Base-by-base conservation (phyloP, 2,888 invertebrate genomes). In the Drosophila hawaiiensis region DNA sequence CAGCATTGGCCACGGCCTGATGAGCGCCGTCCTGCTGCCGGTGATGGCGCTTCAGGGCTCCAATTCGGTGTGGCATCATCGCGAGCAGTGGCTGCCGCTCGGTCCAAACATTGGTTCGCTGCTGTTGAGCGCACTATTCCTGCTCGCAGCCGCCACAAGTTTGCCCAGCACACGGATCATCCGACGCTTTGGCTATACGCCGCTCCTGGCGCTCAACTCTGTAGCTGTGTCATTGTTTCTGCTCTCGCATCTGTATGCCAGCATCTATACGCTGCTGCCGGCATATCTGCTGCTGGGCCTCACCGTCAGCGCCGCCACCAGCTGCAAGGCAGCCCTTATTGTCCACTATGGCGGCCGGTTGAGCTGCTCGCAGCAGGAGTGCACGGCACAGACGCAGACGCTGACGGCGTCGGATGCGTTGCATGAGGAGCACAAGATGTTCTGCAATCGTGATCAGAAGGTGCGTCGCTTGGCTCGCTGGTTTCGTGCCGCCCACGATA, bases 101-200 rank as follows among this genome's bases (percentile, higher is more conserved):
- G 94, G 94, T 0, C 93, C 94, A 3, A 93, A 92, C 59, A 92
- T 94, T 28, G 96, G 96, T 0, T 95, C 96, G 0, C 91, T 96
- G 59, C 94, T 96, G 3, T 93, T 96, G 16, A 94, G 95, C 1
- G 92, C 94, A 14, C 94, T 96, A 91, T 96, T 96, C 85, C 91
- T 95, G 0, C 92, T 95, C 35, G 95, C 96, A 3, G 95, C 96
- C 0, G 84, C 95, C 0, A 95, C 95, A 47, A 94, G 92, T 78
- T 93, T 94, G 89, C 80, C 94, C 28, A 94, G 95, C 4, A 94
- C 95, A 0, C 93, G 94, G 10, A 83, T 95, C 39, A 93, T 95
- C 0, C 94, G 94, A 25, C 94, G 94, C 77, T 90, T 94, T 14
- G 95, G 95, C 10, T 94, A 94, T 10, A 94, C 94, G 49, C 83